phyloP scores from a whole-genome alignment of 2,888 invertebrate genomes.

The Pristionchus arcanus region DNA sequence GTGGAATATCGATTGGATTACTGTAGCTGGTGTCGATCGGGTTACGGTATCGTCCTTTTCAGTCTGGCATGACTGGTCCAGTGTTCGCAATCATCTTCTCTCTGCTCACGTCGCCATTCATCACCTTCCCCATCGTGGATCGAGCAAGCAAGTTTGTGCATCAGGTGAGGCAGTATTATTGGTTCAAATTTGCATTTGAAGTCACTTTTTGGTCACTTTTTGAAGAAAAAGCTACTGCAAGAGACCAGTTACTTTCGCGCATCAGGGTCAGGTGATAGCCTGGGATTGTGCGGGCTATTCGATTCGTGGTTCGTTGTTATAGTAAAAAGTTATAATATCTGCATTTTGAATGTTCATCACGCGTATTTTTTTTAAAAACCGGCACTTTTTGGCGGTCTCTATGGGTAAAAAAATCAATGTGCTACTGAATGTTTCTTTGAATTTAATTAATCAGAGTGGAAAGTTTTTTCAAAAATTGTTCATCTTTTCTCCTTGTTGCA shows the following conservation, averaged over 20 bases:
- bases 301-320: too few relatives aligned
- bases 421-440: too few relatives aligned
- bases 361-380: too few relatives aligned
- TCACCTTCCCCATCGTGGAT: slow-evolving; percentile 66
- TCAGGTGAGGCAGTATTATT: slow-evolving; percentile 56
- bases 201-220: neutral
- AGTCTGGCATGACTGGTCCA: slow-evolving; percentile 25
- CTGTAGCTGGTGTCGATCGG: too few relatives aligned
- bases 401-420: too few relatives aligned
- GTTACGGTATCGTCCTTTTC: neutral
- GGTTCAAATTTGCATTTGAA: neutral
- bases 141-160: slow-evolving; percentile 64
- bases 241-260: neutral
- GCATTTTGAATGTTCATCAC: too few relatives aligned
- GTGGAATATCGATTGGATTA: neutral
- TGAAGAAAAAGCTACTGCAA: too few relatives aligned
- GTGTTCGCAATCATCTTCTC: slow-evolving; percentile 64
- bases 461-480: too few relatives aligned
- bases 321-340: too few relatives aligned
- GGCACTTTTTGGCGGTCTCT: too few relatives aligned
- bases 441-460: too few relatives aligned
- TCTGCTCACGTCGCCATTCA: slow-evolving; percentile 64
- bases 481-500: neutral
- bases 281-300: neutral
- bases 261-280: neutral